Base-by-base conservation (phyloP, 2,888 invertebrate genomes). In the Clistopyga incitator region DNA sequence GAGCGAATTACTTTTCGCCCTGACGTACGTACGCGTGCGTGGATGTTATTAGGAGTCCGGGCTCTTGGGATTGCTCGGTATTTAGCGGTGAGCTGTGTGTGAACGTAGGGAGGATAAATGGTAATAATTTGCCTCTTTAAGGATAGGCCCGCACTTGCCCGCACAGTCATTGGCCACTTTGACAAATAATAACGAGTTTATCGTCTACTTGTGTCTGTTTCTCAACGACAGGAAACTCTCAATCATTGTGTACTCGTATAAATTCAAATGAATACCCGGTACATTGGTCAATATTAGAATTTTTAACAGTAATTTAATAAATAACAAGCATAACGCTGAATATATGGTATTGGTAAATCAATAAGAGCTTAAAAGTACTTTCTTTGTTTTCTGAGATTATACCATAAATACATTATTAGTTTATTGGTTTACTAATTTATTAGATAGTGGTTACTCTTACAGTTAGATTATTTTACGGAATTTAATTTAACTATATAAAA, bases 91-190 rank as follows among this genome's bases (percentile, higher is more conserved):
- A n/a, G 6, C 65, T 18, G 65, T 47, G 47, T 13, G 67, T 47
- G n/a, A 25, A 47, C 23, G 20, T 25, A 25, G 38, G 20, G 8
- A 64, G 18, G 64, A 64, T 38, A 38, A 38, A 64, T 64, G 64
- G 42, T 10, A 20, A 64, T 64, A 64, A 64, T 38, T 64, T 38
- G 64, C 64, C 64, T 64, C 64, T 64, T 42, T 38, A 38, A 38
- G 64, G 11, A 38, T 20, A 8, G 18, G n/a, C 38, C n/a, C 6
- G 8, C n/a, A 20, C 6, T 10, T 2, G 1, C 10, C 2, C 15
- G 11, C 13, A 64, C 38, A 11, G 64, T 64, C 25, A 20, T 64
- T 64, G 38, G 64, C 38, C 18, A 11, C 61, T 38, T 18, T 38
- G 61, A 1, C 10, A 18, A 8, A 18, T 11, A 20, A 6, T 1